These are phyloP conservation scores for Ophiothrix spiculata DNA, from an alignment of 35 echinoderm and acorn worm species.

Conservation along the genomic window DNA sequence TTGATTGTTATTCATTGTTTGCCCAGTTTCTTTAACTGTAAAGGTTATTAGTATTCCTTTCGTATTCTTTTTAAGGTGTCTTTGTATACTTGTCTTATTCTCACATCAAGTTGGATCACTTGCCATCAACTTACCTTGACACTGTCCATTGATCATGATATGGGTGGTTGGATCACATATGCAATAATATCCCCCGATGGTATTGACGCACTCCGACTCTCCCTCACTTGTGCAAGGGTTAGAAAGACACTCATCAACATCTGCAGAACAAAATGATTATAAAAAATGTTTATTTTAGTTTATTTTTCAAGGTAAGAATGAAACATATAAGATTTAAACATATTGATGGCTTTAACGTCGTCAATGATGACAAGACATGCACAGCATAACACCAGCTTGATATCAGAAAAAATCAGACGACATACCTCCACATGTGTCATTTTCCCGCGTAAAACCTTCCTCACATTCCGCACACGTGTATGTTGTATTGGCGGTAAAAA, in stretches of 20 bases:
- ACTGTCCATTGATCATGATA: not conserved
- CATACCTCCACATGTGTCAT: constrained; percentile 16
- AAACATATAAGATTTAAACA: too few relatives aligned
- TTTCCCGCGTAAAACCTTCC: not conserved
- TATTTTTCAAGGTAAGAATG: not conserved
- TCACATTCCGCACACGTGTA: not conserved
- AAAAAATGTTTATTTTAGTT: not conserved
- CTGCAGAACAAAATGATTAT: constrained; percentile 21
- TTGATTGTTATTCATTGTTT: too few relatives aligned
- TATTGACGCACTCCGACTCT: constrained; percentile 48
- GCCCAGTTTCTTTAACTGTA: too few relatives aligned
- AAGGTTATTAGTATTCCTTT: too few relatives aligned
- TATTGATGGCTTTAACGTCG: too few relatives aligned
- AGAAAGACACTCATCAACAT: constrained; percentile 44
- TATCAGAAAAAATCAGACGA: not conserved
- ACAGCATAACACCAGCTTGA: not conserved
- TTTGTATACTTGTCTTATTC: too few relatives aligned
- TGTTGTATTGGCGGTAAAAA: constrained; percentile 6
- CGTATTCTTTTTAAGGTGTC: too few relatives aligned
- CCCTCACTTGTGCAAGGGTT: constrained; percentile 29
- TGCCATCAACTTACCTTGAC: not conserved
- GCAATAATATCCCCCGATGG: constrained; percentile 47
- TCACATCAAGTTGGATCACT: too few relatives aligned
- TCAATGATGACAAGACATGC: too few relatives aligned
- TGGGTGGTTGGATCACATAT: constrained; percentile 12